Conservation (phyloP, 2,888 invertebrate genomes). For the Pollenia amentaria region DNA sequence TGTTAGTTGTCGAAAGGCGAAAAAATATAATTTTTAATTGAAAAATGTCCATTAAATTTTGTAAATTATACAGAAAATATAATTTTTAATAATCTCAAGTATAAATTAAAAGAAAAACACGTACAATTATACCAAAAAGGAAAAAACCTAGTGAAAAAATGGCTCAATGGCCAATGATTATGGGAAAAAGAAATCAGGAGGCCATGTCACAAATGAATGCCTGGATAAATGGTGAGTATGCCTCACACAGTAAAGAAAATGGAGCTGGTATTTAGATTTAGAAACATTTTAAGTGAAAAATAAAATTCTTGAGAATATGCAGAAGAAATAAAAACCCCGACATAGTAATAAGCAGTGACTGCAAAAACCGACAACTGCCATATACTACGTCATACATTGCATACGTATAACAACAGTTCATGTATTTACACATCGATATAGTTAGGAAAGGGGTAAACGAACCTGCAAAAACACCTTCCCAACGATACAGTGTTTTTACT, state of each 20-base stretch:
- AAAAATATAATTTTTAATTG: conserved; percentile 42
- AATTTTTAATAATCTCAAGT: conserved; percentile 74
- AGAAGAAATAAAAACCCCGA: conserved; percentile 8
- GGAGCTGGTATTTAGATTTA: not conserved
- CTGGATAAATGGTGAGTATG: conserved; percentile 93
- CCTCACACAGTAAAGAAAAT: not conserved
- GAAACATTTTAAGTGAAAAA: not conserved
- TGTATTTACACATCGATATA: not conserved
- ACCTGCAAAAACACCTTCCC: conserved; percentile 54
- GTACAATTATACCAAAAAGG: not conserved
- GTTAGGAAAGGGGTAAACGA: conserved; percentile 58
- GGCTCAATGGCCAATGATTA: conserved; percentile 79
- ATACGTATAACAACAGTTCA: not conserved
- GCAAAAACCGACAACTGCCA: conserved; percentile 28
- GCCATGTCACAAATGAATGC: conserved; percentile 92
- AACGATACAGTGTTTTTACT: conserved; percentile 35
- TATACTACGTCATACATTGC: conserved; percentile 57
- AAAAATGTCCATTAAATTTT: conserved; percentile 44
- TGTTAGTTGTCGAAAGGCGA: conserved; percentile 49
- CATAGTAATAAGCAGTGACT: conserved; percentile 38
- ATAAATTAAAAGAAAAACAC: conserved; percentile 59
- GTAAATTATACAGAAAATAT: conserved; percentile 23
- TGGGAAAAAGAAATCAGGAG: conserved; percentile 90
- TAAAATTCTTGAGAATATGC: conserved; percentile 41
- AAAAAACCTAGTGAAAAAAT: conserved; percentile 53